Percentiles rank a stretch among this genome's conserved stretches.
Evolutionary conservation across 30 jellyfish, hydroid and myxozoan species (phyloP).

Genomic region (Aurelia sp.): DNA sequence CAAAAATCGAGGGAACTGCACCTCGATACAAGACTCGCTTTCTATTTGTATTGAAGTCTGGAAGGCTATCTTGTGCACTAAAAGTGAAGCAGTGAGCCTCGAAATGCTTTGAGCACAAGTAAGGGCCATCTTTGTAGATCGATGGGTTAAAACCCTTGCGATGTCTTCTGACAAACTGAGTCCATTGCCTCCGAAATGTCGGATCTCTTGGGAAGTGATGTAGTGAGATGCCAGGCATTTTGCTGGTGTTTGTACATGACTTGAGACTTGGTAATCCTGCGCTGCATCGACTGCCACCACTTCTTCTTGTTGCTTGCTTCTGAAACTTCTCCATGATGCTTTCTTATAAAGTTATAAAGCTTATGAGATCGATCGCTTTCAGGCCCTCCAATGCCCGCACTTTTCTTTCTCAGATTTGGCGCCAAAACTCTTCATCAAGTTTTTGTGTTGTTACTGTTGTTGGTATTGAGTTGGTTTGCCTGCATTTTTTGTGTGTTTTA

Average conservation of each 20-base stretch:
- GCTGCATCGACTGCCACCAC: not conserved
- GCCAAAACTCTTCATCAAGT: no score
- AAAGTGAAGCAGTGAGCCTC: not conserved
- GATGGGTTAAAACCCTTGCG: slow-evolving; percentile 14
- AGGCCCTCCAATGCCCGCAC: no score
- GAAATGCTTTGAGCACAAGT: slow-evolving; percentile 6
- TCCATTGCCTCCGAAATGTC: slow-evolving; percentile 10
- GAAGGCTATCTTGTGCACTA: not conserved
- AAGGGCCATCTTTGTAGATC: slow-evolving; percentile 14
- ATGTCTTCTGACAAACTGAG: slow-evolving; percentile 6
- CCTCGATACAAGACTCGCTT: not conserved
- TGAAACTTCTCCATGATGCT: no score
- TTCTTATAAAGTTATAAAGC: no score
- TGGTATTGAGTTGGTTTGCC: no score
- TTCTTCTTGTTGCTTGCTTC: no score
- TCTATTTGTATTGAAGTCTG: not conserved
- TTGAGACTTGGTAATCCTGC: slow-evolving; percentile 6
- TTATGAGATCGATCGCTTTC: no score
- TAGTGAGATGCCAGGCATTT: slow-evolving; percentile 4
- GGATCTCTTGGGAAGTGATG: slow-evolving; percentile 9
- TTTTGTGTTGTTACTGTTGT: no score
- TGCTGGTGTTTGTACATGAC: not conserved
- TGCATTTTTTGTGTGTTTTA: no score
- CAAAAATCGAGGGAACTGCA: slow-evolving; percentile 7
- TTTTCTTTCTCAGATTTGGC: no score